A percentile compares a stretch with the other conserved stretches of the same genome.
Conservation (phyloP, 1,140 invertebrate species). For the Drosophila burlai region DNA sequence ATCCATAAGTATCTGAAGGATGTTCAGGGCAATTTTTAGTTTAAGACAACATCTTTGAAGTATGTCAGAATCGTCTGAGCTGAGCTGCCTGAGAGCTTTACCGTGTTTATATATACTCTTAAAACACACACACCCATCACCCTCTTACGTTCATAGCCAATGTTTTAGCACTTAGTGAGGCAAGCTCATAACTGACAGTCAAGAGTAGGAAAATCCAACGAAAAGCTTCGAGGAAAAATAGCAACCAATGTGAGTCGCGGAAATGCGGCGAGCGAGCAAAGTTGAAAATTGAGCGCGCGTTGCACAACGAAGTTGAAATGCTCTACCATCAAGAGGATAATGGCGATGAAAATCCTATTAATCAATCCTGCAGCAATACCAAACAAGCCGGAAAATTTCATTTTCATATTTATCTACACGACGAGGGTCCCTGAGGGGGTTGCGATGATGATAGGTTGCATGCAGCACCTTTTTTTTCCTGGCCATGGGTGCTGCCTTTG, state of each 20-base stretch:
- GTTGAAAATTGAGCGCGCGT: conserved; percentile 8
- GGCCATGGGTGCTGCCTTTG: conserved; percentile 39
- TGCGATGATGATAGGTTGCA: conserved; percentile 63
- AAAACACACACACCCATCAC: neutral
- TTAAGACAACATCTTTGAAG: conserved; percentile 28
- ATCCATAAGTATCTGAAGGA: conserved; percentile 7
- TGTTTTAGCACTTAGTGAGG: conserved; percentile 42
- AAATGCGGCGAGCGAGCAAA: conserved; percentile 10
- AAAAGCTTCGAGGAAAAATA: conserved; percentile 29
- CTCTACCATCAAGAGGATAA: conserved; percentile 15
- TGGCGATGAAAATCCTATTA: conserved; percentile 71
- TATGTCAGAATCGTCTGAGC: conserved; percentile 9
- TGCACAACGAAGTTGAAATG: conserved; percentile 23
- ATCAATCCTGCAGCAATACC: conserved; percentile 70
- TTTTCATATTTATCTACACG: conserved; percentile 63
- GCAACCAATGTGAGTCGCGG: neutral
- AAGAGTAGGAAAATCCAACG: conserved; percentile 21
- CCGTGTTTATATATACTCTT: conserved; percentile 25
- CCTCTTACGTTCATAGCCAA: conserved; percentile 19
- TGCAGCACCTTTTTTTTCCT: conserved; percentile 64
- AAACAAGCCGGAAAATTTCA: conserved; percentile 80
- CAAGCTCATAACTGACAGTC: conserved; percentile 37
- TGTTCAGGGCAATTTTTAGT: conserved; percentile 4
- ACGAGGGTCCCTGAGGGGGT: conserved; percentile 23
- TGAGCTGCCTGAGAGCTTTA: conserved; percentile 36